phyloP scores from a whole-genome alignment of 2,797 vertebrate genomes.

The Coreius guichenoti region DNA sequence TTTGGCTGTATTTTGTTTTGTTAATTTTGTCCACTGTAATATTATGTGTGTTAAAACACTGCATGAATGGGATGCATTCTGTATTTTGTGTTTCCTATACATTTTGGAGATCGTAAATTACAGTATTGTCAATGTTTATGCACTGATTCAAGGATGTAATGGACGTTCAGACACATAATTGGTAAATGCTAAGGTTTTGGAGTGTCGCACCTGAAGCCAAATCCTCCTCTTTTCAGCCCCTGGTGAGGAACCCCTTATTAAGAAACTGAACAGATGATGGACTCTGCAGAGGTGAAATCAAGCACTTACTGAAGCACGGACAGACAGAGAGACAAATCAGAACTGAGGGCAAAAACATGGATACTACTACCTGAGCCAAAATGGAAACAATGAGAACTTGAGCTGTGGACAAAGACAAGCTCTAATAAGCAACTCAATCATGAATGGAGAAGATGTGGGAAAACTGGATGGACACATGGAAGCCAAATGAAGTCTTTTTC shows the following conservation, averaged over 20 bases:
- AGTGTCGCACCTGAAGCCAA: conserved; percentile 94
- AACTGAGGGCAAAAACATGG: conserved; percentile 56
- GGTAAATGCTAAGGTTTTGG: conserved; percentile 70
- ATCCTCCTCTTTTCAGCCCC: conserved; percentile 99
- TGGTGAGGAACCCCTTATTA: conserved; percentile 87
- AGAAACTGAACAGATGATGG: conserved; percentile 58
- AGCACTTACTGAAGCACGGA: conserved; percentile 55
- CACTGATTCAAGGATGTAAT: conserved; percentile 25
- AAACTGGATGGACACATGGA: conserved; percentile 36
- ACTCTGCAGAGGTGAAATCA: conserved; percentile 40
- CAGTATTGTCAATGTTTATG: not conserved
- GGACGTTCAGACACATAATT: conserved; percentile 52
- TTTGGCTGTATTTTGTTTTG: conserved; percentile 39
- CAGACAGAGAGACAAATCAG: conserved; percentile 54
- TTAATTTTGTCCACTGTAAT: conserved; percentile 41
- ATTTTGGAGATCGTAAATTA: conserved; percentile 7
- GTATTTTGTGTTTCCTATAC: conserved; percentile 2
- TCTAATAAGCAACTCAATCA: conserved; percentile 67
- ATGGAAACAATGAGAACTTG: conserved; percentile 96
- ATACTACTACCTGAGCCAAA: conserved; percentile 45
- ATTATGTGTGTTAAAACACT: conserved; percentile 36
- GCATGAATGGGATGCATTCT: conserved; percentile 50
- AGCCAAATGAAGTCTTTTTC: conserved; percentile 20
- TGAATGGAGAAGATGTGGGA: conserved; percentile 70
- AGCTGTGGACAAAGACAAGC: conserved; percentile 83